A percentile compares a stretch with the other conserved stretches of the same genome.
Evolutionary conservation across 2,888 invertebrate genomes (phyloP).

Genomic region (Apamea sordens): DNA sequence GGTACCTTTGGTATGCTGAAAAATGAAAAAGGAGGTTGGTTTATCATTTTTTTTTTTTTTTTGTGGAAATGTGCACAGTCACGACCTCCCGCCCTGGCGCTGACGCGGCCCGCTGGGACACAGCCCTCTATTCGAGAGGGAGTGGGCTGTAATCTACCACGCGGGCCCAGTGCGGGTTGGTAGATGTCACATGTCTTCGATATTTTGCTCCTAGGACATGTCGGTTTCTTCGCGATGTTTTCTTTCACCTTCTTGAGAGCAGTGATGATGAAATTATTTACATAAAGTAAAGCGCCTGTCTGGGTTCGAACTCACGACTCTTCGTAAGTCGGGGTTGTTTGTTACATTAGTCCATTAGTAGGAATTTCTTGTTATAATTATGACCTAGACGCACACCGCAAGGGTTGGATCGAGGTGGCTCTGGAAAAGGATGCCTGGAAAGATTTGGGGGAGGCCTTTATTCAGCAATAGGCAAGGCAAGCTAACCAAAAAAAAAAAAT

Average conservation of each 20-base stretch:
- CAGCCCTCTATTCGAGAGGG: too few species aligned
- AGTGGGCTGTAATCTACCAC: not conserved
- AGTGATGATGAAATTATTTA: not conserved
- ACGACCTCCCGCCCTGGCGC: not conserved
- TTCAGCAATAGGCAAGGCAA: not conserved
- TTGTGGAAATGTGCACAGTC: not conserved
- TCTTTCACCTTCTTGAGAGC: not conserved
- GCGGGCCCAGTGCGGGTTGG: too few species aligned
- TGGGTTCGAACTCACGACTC: too few species aligned
- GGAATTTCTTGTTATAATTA: not conserved
- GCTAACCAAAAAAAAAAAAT: not conserved
- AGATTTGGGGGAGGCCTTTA: not conserved
- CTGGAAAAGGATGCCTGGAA: not conserved
- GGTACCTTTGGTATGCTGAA: constrained; percentile 99
- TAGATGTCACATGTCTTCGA: not conserved
- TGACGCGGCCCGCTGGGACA: too few species aligned
- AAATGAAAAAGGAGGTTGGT: constrained; percentile 94
- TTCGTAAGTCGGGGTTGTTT: not conserved
- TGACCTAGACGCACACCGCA: not conserved
- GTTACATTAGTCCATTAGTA: not conserved
- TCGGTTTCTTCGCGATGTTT: not conserved
- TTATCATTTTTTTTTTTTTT: too few species aligned
- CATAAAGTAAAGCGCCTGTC: too few species aligned
- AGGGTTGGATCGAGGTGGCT: not conserved
- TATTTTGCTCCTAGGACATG: not conserved